A percentile compares a stretch with the other conserved stretches of the same genome.
These are phyloP conservation scores for Pseudochirops cupreus DNA, from an alignment of 2,797 vertebrate genomes.

Conservation along the genomic window DNA sequence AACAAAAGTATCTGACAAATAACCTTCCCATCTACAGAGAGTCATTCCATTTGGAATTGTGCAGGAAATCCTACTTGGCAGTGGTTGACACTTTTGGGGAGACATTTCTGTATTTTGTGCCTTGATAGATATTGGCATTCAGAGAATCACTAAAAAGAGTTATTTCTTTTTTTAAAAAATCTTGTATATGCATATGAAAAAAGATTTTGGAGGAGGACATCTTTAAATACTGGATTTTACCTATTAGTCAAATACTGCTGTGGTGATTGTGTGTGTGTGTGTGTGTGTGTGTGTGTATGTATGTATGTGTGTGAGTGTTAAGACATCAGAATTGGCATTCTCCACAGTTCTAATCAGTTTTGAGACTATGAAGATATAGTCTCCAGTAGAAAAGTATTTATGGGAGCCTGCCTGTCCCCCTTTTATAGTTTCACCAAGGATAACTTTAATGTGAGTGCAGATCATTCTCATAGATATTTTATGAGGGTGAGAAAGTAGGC, in stretches of 20 bases:
- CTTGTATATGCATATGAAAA: neutral
- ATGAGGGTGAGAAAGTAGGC: neutral
- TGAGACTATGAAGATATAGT: neutral
- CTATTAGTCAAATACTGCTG: neutral
- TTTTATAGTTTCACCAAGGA: neutral
- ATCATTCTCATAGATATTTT: neutral
- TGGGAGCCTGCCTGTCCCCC: neutral
- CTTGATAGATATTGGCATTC: neutral
- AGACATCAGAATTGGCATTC: neutral
- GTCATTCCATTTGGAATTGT: neutral
- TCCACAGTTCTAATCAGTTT: neutral
- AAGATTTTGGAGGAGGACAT: neutral
- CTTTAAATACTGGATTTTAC: neutral
- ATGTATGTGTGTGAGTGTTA: no score
- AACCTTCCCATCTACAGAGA: neutral
- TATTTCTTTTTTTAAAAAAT: neutral
- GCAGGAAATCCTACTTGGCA: neutral
- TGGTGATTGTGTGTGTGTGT: neutral
- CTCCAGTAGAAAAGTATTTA: neutral
- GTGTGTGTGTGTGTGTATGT: no score
- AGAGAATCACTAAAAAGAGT: neutral
- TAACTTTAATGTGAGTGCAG: neutral
- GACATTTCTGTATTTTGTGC: neutral
- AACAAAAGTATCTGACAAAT: neutral
- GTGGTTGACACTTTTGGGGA: neutral